These are phyloP conservation scores for Ophion obscuratus DNA, from an alignment of 2,888 invertebrate species.

Conservation along the genomic window DNA sequence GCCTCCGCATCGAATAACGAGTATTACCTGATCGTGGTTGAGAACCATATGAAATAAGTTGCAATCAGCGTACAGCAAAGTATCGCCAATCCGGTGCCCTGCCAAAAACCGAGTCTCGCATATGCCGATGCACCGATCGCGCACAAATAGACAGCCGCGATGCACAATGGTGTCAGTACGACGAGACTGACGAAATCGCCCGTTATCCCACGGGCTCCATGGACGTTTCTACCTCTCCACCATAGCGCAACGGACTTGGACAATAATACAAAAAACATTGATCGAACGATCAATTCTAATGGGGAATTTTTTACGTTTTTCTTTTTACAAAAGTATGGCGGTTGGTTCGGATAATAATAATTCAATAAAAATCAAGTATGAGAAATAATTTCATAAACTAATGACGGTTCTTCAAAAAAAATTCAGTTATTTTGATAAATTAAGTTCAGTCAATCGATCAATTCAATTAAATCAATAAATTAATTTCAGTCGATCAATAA, in stretches of 20 bases:
- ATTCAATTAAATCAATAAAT: no score
- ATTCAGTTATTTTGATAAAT: no score
- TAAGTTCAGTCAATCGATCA: background rate
- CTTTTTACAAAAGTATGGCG: no score
- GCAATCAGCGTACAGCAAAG: conserved; percentile 79
- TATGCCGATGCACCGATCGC: conserved; percentile 83
- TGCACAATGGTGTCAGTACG: conserved; percentile 84
- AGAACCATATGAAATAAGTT: conserved; percentile 80
- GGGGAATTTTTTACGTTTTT: no score
- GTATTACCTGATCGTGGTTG: conserved; percentile 79
- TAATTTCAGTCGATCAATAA: no score
- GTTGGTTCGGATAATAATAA: background rate
- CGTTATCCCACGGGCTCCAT: conserved; percentile 83
- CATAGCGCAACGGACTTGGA: conserved; percentile 81
- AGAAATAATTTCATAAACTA: no score
- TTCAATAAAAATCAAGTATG: background rate
- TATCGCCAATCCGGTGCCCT: conserved; percentile 80
- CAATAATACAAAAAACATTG: background rate
- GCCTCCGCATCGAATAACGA: background rate
- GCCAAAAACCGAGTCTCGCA: conserved; percentile 79
- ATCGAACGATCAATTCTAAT: no score
- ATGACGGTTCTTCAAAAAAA: no score
- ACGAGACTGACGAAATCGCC: conserved; percentile 84
- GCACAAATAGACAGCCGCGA: conserved; percentile 84
- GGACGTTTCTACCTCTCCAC: conserved; percentile 81